Percentiles rank a stretch among this genome's conserved stretches.
Conservation (phyloP, 92 coral and sea anemone genomes). For the Epizoanthus fatuus region DNA sequence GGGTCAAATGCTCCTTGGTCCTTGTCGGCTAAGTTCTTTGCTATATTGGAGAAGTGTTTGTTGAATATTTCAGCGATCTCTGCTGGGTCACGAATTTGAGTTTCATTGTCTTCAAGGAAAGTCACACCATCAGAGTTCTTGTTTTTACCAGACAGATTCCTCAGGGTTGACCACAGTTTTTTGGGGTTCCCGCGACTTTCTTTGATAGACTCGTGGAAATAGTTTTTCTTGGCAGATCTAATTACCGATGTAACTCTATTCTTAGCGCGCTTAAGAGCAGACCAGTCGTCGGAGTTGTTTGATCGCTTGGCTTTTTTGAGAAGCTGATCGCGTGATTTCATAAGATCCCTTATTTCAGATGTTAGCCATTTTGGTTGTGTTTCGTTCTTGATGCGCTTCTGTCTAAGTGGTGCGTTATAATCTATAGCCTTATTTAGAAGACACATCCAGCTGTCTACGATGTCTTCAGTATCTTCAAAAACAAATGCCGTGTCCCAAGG, state of each 20-base stretch:
- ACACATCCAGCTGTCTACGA: constrained; percentile 28
- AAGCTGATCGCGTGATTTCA: background rate
- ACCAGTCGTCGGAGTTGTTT: background rate
- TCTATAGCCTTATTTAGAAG: constrained; percentile 40
- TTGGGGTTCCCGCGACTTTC: constrained; percentile 1
- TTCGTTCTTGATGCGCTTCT: constrained; percentile 38
- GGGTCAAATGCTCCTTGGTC: no score
- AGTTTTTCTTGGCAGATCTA: background rate
- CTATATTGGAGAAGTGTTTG: background rate
- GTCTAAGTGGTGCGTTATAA: constrained; percentile 23
- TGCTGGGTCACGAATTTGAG: background rate
- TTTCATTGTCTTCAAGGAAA: background rate
- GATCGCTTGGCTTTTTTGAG: background rate
- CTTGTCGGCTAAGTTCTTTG: no score
- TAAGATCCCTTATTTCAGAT: background rate
- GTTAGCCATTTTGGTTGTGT: constrained; percentile 3
- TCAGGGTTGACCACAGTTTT: background rate
- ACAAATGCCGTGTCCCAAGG: constrained; percentile 53
- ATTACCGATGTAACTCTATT: background rate
- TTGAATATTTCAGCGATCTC: background rate
- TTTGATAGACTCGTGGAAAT: background rate
- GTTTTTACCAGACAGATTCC: background rate
- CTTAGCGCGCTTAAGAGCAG: background rate
- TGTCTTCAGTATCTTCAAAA: constrained; percentile 37
- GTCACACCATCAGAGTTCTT: background rate